These are phyloP conservation scores for Spinus olivaceus DNA, from an alignment of 2,797 vertebrate genomes.

Conservation along the genomic window DNA sequence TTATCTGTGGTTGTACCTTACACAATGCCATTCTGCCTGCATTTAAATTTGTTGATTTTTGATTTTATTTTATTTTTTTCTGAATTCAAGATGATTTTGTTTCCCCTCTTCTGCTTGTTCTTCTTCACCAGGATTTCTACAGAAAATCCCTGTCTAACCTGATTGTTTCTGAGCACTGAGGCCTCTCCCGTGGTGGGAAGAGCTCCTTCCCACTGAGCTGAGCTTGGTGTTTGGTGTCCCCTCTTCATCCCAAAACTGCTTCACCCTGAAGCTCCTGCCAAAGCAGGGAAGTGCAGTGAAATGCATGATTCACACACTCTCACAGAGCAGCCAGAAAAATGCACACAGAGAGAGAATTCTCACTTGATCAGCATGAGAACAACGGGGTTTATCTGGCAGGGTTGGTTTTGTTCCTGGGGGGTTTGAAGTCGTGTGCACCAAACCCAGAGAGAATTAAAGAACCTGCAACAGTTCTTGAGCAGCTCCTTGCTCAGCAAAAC, in stretches of 20 bases:
- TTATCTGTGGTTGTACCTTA: slow-evolving; percentile 54
- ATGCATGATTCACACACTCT: neutral
- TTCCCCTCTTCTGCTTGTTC: slow-evolving; percentile 28
- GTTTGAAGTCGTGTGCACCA: neutral
- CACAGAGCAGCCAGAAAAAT: neutral
- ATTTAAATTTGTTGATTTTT: neutral
- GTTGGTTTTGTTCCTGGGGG: neutral
- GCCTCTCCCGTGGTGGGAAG: slow-evolving; percentile 38
- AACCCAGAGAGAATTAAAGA: neutral
- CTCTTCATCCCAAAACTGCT: slow-evolving; percentile 18
- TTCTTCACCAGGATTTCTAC: slow-evolving; percentile 48
- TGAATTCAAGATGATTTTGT: slow-evolving; percentile 38
- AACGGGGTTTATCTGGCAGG: neutral
- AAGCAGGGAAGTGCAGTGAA: slow-evolving; percentile 23
- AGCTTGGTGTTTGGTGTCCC: neutral
- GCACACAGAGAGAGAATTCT: neutral
- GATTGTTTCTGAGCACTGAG: slow-evolving; percentile 28
- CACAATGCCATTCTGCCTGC: slow-evolving; percentile 50
- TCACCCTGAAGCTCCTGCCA: neutral
- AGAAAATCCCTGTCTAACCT: neutral
- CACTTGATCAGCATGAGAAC: neutral
- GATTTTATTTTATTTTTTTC: neutral
- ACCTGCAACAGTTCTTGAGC: neutral
- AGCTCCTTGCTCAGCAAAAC: slow-evolving; percentile 45
- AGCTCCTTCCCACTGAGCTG: slow-evolving; percentile 15